A percentile compares a stretch with the other conserved stretches of the same genome.
These are phyloP conservation scores for Mechanitis messenoides DNA, from an alignment of 2,888 invertebrate genomes.

Conservation along the genomic window DNA sequence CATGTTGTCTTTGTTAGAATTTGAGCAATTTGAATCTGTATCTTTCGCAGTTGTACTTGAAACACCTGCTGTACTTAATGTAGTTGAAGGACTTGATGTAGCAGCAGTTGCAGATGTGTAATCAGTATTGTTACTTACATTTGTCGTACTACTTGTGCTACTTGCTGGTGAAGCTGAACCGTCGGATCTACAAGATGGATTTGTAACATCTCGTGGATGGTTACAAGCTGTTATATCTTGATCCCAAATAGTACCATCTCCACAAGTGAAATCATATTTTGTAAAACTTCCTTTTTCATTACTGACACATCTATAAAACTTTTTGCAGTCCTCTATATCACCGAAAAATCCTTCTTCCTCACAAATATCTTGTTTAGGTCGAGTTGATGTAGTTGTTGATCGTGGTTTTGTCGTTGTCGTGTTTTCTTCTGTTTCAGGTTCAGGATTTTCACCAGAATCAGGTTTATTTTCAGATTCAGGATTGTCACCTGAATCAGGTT, in stretches of 20 bases:
- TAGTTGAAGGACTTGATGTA: slow-evolving; percentile 26
- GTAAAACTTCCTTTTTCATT: slow-evolving; percentile 77
- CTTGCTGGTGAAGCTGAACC: slow-evolving; percentile 29
- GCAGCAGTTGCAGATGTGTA: slow-evolving; percentile 22
- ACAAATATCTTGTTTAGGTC: slow-evolving; percentile 47
- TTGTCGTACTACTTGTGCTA: slow-evolving; percentile 30
- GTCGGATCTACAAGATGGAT: slow-evolving; percentile 48
- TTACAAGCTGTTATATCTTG: slow-evolving; percentile 75
- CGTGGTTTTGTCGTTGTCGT: slow-evolving; percentile 18
- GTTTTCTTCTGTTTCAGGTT: slow-evolving; percentile 19
- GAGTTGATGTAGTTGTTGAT: slow-evolving; percentile 25
- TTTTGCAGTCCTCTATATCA: slow-evolving; percentile 81
- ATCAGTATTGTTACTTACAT: slow-evolving; percentile 21
- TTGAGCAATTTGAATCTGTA: slow-evolving; percentile 38
- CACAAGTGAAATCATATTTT: slow-evolving; percentile 84
- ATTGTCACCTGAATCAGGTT: slow-evolving; percentile 4
- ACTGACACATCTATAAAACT: slow-evolving; percentile 86
- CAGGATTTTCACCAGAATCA: slow-evolving; percentile 12
- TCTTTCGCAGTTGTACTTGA: slow-evolving; percentile 38
- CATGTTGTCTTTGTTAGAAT: slow-evolving; percentile 46
- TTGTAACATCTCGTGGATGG: slow-evolving; percentile 60
- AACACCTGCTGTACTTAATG: slow-evolving; percentile 22
- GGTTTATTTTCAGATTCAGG: slow-evolving; percentile 11
- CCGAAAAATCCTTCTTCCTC: slow-evolving; percentile 81
- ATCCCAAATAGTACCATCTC: slow-evolving; percentile 87